Conservation (phyloP, 2,888 invertebrate genomes). For the Oxystoma pomonae region DNA sequence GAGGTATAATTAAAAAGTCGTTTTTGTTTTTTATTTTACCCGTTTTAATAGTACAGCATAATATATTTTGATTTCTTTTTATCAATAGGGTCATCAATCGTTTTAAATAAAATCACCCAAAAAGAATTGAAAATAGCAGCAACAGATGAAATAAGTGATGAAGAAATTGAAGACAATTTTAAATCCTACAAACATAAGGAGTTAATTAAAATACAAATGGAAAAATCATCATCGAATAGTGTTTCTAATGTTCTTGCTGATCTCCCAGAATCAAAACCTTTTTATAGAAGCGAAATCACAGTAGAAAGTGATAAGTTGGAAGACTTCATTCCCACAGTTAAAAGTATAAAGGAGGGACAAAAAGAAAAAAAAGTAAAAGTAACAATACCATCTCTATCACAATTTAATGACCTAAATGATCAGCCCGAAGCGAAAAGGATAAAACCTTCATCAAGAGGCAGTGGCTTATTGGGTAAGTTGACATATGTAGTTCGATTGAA, state of each 20-base stretch:
- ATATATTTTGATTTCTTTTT: no score
- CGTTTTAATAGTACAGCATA: no score
- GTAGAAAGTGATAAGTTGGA: slow-evolving; percentile 33
- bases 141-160: slow-evolving; percentile 29
- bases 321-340: slow-evolving; percentile 39
- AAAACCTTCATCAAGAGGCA: slow-evolving; percentile 31
- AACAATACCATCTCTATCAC: slow-evolving; percentile 36
- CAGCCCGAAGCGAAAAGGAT: slow-evolving; percentile 30
- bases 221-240: background rate
- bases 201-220: no score
- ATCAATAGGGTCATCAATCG: no score
- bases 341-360: slow-evolving; percentile 29
- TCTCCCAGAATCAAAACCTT: slow-evolving; percentile 31
- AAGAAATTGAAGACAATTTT: slow-evolving; percentile 19
- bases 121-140: no score
- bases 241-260: slow-evolving; percentile 26
- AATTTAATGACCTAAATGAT: slow-evolving; percentile 31
- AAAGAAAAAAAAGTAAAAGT: slow-evolving; percentile 39
- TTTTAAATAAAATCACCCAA: no score
- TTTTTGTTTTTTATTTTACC: no score
- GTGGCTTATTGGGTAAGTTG: slow-evolving; percentile 31
- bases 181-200: slow-evolving; percentile 1
- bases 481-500: no score
- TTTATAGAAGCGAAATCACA: background rate
- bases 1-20: no score